Evolutionary conservation across 2,888 invertebrate genomes (phyloP), one percentile per base, ranked within the genome.

Genomic region (Drosophila pullipes): DNA sequence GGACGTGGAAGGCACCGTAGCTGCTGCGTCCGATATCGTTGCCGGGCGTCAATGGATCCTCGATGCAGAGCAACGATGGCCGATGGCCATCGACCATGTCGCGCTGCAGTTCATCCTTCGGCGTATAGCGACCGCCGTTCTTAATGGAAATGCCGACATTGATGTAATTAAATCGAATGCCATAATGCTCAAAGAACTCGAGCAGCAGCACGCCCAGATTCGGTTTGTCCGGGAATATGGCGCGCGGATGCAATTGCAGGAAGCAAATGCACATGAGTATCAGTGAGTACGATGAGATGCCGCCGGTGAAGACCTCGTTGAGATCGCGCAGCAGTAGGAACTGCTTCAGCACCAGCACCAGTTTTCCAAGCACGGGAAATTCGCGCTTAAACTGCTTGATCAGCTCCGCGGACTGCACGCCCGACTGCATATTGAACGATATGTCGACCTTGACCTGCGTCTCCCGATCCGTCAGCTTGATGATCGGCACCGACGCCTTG

Each of bases 181-280:
- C 99, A 93, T 99, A 99, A 63, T 99, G 95, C 94, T 99, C 99
- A 92, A 99, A 97, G 95, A 99, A 99, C 94, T 99, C 99, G 65
- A 99, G 97, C 83, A 99, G 95, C 89, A 99, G 94, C 76, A 98
- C 98, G 67, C 99, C 99, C 78, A 99, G 95, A 95, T 99, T 99
- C 89, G 95, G 94, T 78, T 91, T 92, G 83, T 95, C 95, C 49
- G 95, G 95, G 61, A 96, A 95, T 93, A 97, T 97, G 77, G 96
- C 96, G 78, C 98, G 95, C 71, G 97, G 98, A 94, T 99, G 98
- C 92, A 98, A 94, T 95, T 98, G 96, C 82, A 99, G 95, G 94
- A 99, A 99, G 95, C 98, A 98, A 94, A 99, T 98, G 93, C 98
- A 98, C 97, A 99, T 98, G 83, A 99, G 96, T 93, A 99, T 99